Percentiles rank a stretch among this genome's conserved stretches.
Evolutionary conservation across 2,888 invertebrate genomes (phyloP).

Genomic region (Halictus ligatus): DNA sequence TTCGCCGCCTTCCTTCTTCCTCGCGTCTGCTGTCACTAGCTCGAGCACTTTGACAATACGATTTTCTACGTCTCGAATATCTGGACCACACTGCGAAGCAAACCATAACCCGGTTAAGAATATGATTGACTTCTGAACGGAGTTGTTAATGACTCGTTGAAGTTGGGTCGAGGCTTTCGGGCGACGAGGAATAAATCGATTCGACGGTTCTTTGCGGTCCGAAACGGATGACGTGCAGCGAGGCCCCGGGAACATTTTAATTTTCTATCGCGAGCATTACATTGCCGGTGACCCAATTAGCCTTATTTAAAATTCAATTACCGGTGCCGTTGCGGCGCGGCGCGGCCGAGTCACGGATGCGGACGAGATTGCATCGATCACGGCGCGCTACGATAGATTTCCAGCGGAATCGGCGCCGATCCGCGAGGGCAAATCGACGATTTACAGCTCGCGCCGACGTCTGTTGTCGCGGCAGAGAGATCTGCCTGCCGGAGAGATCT

Average conservation of each 20-base stretch:
- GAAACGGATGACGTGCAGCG: background rate
- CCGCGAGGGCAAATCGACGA: background rate
- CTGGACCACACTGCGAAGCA: too few species aligned
- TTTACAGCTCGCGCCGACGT: background rate
- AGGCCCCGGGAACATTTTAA: slow-evolving; percentile 59
- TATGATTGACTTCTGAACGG: background rate
- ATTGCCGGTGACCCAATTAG: slow-evolving; percentile 78
- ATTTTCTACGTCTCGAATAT: too few species aligned
- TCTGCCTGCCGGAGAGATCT: background rate
- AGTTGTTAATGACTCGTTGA: background rate
- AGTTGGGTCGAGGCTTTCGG: background rate
- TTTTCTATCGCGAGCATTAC: slow-evolving; percentile 66
- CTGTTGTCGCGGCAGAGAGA: background rate
- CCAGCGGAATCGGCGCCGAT: slow-evolving; percentile 10
- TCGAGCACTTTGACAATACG: background rate
- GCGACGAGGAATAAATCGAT: background rate
- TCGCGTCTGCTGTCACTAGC: background rate
- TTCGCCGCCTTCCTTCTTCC: background rate
- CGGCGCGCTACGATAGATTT: slow-evolving; percentile 12
- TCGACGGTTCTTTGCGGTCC: background rate
- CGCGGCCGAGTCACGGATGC: background rate
- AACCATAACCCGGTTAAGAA: background rate
- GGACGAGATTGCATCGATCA: slow-evolving; percentile 46
- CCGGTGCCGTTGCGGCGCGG: slow-evolving; percentile 32
- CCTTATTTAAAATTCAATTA: slow-evolving; percentile 82